Evolutionary conservation across 2,888 invertebrate genomes (phyloP).

Genomic region (Trissonchulus sp.): DNA sequence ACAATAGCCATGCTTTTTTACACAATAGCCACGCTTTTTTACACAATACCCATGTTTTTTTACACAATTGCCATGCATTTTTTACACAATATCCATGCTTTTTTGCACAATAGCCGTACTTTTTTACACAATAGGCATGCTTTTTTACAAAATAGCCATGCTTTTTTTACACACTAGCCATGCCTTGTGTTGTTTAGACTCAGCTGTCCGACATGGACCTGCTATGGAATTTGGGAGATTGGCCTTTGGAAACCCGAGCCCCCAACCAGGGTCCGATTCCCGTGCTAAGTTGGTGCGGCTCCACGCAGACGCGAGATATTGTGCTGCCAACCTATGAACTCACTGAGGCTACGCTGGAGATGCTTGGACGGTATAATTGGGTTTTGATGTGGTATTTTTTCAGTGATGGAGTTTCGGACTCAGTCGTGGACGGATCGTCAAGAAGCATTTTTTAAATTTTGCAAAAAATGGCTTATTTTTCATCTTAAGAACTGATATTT

Average conservation of each 20-base stretch:
- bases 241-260: slow-evolving; percentile 66
- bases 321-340: slow-evolving; percentile 91
- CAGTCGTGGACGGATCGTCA: no score
- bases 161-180: background rate
- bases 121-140: background rate
- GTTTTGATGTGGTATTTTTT: no score
- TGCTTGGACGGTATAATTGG: slow-evolving; percentile 89
- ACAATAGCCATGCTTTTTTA: background rate
- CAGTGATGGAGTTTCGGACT: no score
- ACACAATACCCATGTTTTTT: background rate
- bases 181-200: slow-evolving; percentile 43
- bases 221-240: slow-evolving; percentile 86
- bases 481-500: no score
- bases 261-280: slow-evolving; percentile 61
- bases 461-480: no score
- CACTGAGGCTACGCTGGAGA: slow-evolving; percentile 81
- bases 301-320: slow-evolving; percentile 74
- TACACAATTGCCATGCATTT: background rate
- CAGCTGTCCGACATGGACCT: slow-evolving; percentile 78
- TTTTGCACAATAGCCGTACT: background rate
- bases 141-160: background rate
- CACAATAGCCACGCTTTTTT: background rate
- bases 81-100: background rate
- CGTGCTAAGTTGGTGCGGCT: slow-evolving; percentile 94
- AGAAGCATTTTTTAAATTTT: no score